Conservation (phyloP, 2,113 vertebrate genomes). For the pig (Sus scrofa) region T2T-Sscrofa CM000822.6:60936001-60936500, state of each 20-base stretch:
- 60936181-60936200: background rate
- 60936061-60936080: background rate
- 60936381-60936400: background rate
- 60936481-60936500: no score
- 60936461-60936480: background rate
- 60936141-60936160: background rate
- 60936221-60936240: background rate
- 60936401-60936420: background rate
- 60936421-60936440: background rate
- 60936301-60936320: background rate
- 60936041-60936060: background rate
- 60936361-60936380: background rate
- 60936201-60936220: background rate
- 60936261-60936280: background rate
- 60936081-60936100: background rate
- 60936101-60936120: background rate
- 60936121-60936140: background rate
- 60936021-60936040: background rate
- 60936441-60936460: background rate
- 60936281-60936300: background rate
- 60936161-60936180: background rate
- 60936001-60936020: background rate
- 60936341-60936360: background rate
- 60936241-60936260: background rate
- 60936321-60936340: background rate